Evolutionary conservation across 2,888 invertebrate genomes (phyloP).

Genomic region (Chromoteleia sp.): DNA sequence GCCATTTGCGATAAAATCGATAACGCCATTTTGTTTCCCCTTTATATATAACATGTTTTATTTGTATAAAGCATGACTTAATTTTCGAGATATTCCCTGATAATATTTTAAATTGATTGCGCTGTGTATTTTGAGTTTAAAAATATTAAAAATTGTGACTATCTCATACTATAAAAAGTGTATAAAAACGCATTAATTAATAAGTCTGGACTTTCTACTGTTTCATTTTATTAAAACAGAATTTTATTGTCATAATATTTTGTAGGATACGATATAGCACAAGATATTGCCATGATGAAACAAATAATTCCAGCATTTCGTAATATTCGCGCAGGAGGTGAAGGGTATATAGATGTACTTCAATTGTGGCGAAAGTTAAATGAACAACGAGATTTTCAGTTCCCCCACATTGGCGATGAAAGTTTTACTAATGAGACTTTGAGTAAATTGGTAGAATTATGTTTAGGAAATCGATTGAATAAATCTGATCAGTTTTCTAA

Average conservation of each 20-base stretch:
- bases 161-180: no score
- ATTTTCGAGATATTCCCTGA: no score
- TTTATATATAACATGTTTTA: no score
- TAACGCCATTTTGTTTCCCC: no score
- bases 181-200: neutral
- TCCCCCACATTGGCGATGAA: constrained; percentile 86
- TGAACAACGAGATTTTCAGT: constrained; percentile 85
- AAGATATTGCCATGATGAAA: constrained; percentile 88
- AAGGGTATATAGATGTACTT: constrained; percentile 87
- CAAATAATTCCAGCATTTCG: constrained; percentile 86
- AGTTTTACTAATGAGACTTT: constrained; percentile 88
- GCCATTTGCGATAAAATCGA: no score
- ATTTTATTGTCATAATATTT: neutral
- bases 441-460: constrained; percentile 90
- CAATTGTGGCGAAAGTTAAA: constrained; percentile 87
- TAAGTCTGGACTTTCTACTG: neutral
- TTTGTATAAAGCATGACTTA: no score
- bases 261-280: constrained; percentile 86
- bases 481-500: constrained; percentile 97
- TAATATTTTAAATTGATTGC: no score
- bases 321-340: constrained; percentile 84
- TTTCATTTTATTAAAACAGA: no score
- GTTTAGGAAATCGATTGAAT: constrained; percentile 91
- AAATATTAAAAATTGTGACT: no score
- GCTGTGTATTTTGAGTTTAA: no score